Evolutionary conservation across 2,888 invertebrate genomes (phyloP).

Genomic region (Cataglyphis cursor): DNA sequence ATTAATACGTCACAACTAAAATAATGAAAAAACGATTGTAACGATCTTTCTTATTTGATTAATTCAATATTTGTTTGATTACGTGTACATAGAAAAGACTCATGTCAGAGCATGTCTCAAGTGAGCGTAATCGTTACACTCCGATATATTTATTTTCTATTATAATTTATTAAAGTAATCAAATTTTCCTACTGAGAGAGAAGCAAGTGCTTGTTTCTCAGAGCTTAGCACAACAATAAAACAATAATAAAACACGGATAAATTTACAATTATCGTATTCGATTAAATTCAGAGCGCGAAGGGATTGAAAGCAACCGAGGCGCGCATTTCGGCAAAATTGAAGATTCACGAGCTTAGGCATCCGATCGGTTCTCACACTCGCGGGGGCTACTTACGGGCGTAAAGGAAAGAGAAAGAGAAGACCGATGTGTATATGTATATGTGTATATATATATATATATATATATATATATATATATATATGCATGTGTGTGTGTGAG

Average conservation of each 20-base stretch:
- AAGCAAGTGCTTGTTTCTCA: neutral
- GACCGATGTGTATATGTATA: neutral
- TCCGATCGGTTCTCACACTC: constrained; percentile 78
- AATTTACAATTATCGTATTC: neutral
- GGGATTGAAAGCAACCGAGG: neutral
- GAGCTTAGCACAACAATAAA: neutral
- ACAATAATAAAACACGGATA: neutral
- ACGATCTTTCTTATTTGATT: neutral
- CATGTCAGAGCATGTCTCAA: neutral
- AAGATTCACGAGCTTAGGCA: constrained; percentile 52
- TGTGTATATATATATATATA: too few species aligned
- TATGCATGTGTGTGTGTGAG: too few species aligned
- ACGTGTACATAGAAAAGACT: neutral
- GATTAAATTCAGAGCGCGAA: constrained; percentile 14
- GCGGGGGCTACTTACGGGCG: constrained; percentile 50
- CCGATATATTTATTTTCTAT: neutral
- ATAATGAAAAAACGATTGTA: neutral
- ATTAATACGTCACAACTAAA: neutral
- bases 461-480: too few species aligned
- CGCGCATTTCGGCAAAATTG: neutral
- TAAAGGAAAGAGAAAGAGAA: constrained; percentile 21
- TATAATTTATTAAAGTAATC: neutral
- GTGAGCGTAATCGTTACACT: neutral
- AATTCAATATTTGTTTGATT: neutral
- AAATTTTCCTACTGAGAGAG: neutral